Conservation (phyloP, 1,140 invertebrate genomes). For the Heliconius hewitsoni region DNA sequence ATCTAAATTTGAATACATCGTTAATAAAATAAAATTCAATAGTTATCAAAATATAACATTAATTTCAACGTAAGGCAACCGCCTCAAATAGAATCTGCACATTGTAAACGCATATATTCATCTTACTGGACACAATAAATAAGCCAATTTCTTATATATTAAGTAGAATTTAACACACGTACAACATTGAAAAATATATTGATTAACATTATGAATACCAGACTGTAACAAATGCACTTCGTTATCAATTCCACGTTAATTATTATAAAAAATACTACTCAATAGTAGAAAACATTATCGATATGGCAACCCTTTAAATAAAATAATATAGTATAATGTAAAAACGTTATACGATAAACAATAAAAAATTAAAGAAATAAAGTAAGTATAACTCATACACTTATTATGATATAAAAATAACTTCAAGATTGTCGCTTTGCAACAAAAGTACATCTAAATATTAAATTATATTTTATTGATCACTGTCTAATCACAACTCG, state of each 20-base stretch:
- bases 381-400: conserved; percentile 17
- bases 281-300: conserved; percentile 49
- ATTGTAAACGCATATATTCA: conserved; percentile 39
- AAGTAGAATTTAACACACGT: conserved; percentile 46
- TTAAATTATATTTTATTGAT: conserved; percentile 44
- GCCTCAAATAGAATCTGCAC: conserved; percentile 45
- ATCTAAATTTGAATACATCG: conserved; percentile 33
- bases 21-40: conserved; percentile 46
- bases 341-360: conserved; percentile 8
- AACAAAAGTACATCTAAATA: conserved; percentile 29
- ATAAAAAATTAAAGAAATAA: conserved; percentile 17
- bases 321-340: conserved; percentile 3
- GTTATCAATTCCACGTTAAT: conserved; percentile 48
- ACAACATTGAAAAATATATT: conserved; percentile 59
- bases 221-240: conserved; percentile 70
- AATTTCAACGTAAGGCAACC: conserved; percentile 35
- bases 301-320: conserved; percentile 61
- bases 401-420: conserved; percentile 37
- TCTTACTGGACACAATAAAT: conserved; percentile 53
- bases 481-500: conserved; percentile 65
- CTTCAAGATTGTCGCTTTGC: conserved; percentile 41
- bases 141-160: conserved; percentile 33
- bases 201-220: conserved; percentile 55
- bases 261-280: conserved; percentile 45
- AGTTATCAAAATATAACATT: conserved; percentile 61